A percentile compares a stretch with the other conserved stretches of the same genome.
These are phyloP conservation scores for Leptodactylus fuscus DNA, from an alignment of 2,113 vertebrate species.

Conservation along the genomic window DNA sequence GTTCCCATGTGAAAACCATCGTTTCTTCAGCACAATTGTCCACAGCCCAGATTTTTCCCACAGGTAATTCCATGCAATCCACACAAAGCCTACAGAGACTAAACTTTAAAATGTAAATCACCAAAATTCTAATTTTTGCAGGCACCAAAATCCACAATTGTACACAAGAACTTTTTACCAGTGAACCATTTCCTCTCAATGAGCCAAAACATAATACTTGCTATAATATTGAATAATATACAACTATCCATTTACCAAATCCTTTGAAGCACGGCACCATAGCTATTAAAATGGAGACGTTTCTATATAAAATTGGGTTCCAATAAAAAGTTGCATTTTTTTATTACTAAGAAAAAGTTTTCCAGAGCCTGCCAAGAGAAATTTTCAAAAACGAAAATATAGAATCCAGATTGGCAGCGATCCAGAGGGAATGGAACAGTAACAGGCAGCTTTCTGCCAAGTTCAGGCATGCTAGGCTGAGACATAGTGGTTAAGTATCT, in stretches of 20 bases:
- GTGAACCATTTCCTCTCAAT: too few species aligned
- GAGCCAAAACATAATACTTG: background rate
- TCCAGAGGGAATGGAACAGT: slow-evolving; percentile 76
- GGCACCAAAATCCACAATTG: too few species aligned
- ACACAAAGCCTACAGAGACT: background rate
- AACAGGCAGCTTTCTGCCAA: slow-evolving; percentile 72
- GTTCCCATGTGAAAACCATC: background rate
- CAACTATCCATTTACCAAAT: too few species aligned
- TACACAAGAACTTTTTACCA: too few species aligned
- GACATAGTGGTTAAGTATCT: slow-evolving; percentile 72
- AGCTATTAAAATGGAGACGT: background rate
- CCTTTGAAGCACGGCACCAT: background rate
- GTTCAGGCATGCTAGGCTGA: slow-evolving; percentile 68
- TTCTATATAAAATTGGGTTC: slow-evolving; percentile 74
- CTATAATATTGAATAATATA: background rate
- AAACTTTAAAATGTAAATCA: background rate
- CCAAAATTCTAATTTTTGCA: background rate
- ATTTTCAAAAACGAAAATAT: slow-evolving; percentile 79
- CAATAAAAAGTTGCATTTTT: slow-evolving; percentile 72
- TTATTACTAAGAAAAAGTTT: slow-evolving; percentile 78
- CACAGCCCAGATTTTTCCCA: background rate
- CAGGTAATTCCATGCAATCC: background rate
- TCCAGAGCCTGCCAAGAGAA: slow-evolving; percentile 79
- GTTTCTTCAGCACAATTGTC: background rate
- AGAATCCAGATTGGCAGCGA: slow-evolving; percentile 71